Conservation (phyloP, 1,140 invertebrate species). For the Polyergus mexicanus region DNA sequence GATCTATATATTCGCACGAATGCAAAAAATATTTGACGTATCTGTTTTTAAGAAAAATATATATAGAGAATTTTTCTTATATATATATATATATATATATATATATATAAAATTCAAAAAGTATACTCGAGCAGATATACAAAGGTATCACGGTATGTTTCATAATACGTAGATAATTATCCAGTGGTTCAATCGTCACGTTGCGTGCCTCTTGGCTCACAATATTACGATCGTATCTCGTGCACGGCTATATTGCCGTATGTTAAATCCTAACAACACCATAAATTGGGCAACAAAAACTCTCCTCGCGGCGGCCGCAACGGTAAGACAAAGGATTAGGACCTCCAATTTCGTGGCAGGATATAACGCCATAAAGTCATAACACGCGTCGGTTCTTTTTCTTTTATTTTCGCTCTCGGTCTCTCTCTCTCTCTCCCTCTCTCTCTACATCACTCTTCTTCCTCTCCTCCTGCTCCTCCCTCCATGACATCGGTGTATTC, state of each 20-base stretch:
- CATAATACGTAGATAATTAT: slow-evolving; percentile 7
- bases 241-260: slow-evolving; percentile 35
- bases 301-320: slow-evolving; percentile 48
- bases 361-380: slow-evolving; percentile 82
- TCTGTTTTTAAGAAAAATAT: neutral
- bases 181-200: neutral
- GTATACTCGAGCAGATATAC: no score
- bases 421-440: neutral
- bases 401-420: slow-evolving; percentile 46
- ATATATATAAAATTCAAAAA: neutral
- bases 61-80: no score
- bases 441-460: slow-evolving; percentile 18
- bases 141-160: neutral
- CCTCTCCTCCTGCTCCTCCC: neutral
- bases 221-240: slow-evolving; percentile 8
- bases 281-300: slow-evolving; percentile 82
- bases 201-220: slow-evolving; percentile 31
- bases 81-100: no score
- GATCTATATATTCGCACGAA: neutral
- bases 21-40: neutral
- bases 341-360: slow-evolving; percentile 73
- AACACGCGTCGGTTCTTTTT: slow-evolving; percentile 64
- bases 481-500: slow-evolving; percentile 38
- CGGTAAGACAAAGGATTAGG: slow-evolving; percentile 78
- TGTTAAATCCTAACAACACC: slow-evolving; percentile 76